Evolutionary conservation across 1,140 invertebrate genomes (phyloP), one percentile per base, ranked within the genome.

Genomic region (Micrasema longulum): DNA sequence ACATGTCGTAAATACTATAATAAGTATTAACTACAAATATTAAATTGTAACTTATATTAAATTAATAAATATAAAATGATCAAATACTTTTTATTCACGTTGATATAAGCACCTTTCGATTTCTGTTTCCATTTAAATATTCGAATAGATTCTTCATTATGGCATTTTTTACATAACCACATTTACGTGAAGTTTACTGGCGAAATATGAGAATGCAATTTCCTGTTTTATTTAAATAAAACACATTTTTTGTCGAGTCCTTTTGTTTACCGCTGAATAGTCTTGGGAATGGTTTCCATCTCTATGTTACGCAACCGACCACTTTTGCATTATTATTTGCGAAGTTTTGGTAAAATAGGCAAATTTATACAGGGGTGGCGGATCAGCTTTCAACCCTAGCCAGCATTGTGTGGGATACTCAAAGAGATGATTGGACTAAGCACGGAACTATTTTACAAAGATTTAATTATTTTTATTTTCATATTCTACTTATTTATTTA

Each of bases 221-320:
- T 62, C 72, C 41, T 36, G 55, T 70, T 60, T 74, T 66, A 74
- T 74, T 74, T 62, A 74, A 74, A 74, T 70, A 74, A 69, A 67
- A 64, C 12, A 50, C 31, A 38, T 63, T 74, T 74, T 70, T 74
- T 74, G 68, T 62, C n/a, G 53, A 63, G 12, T 48, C 36, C 57
- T 60, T 63, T 74, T 74, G 68, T 74, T 74, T 74, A 66, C 63
- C 23, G 35, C 18, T 35, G 5, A 65, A 35, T 36, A 48, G 47
- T 31, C 68, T 67, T 68, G 63, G 64, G 69, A 71, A 71, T 41
- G 69, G 69, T 71, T 71, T 71, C 62, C 57, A 64, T 53, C 10
- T n/a, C n/a, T n/a, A 1, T 71, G 31, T 74, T 74, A 67, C 73
- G 70, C 70, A 74, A 74, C 73, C 73, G 69, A 67, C 53, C 64